Conservation (phyloP, 2,113 vertebrate genomes). For the Urocynchramus pylzowi region DNA sequence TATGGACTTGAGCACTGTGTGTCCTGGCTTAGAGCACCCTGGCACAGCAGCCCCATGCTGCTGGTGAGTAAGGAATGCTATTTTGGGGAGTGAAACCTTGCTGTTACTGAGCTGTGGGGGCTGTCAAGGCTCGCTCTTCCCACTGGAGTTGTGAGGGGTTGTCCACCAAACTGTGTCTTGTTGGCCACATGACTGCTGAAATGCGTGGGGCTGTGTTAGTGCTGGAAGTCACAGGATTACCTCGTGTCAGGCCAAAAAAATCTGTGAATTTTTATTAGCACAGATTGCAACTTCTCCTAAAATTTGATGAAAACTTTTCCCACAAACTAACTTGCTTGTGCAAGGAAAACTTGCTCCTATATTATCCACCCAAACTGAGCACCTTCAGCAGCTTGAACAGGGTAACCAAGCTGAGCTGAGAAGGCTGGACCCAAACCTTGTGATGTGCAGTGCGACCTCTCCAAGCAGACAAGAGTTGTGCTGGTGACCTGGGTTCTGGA, state of each 20-base stretch:
- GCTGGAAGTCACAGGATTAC: background rate
- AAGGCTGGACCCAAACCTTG: background rate
- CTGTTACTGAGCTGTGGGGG: background rate
- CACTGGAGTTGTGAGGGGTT: background rate
- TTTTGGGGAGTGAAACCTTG: background rate
- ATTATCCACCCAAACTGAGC: background rate
- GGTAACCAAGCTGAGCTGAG: background rate
- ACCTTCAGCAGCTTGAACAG: background rate
- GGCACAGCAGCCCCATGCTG: accelerated
- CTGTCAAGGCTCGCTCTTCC: background rate
- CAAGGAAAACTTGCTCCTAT: background rate
- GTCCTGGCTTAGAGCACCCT: background rate
- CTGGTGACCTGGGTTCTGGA: background rate
- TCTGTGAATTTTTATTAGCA: background rate
- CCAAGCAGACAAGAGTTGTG: accelerated
- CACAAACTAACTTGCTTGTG: background rate
- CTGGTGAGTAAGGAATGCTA: background rate
- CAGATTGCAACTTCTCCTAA: background rate
- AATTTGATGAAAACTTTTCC: background rate
- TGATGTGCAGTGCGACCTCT: background rate
- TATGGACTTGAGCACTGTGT: accelerated
- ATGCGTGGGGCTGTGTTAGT: accelerated
- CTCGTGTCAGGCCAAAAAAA: background rate
- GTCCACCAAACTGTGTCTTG: background rate
- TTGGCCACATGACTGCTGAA: accelerated